A percentile compares a stretch with the other conserved stretches of the same genome.
Conservation (phyloP, 1,140 invertebrate genomes). For the Adelges cooleyi region DNA sequence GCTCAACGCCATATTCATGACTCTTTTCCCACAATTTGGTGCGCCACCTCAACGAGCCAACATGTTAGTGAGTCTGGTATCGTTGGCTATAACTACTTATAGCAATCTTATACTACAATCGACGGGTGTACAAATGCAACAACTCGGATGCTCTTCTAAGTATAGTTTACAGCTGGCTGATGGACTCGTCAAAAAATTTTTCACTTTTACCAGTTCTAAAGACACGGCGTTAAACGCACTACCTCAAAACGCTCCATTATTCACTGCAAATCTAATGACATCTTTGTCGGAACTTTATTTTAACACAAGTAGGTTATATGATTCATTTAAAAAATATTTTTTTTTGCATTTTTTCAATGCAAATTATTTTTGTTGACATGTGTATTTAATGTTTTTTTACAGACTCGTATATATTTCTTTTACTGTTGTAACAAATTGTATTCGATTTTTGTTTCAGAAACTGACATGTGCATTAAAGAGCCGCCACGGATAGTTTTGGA, state of each 20-base stretch:
- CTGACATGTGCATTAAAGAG: neutral
- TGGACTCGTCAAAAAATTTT: constrained; percentile 65
- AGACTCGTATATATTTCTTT: no score
- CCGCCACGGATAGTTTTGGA: constrained; percentile 46
- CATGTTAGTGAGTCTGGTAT: constrained; percentile 64
- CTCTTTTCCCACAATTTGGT: constrained; percentile 57
- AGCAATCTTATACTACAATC: constrained; percentile 58
- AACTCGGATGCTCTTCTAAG: constrained; percentile 61
- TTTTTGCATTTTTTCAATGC: neutral
- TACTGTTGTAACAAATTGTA: neutral
- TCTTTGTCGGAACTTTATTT: constrained; percentile 65
- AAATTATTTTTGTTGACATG: neutral
- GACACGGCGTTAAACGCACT: constrained; percentile 52
- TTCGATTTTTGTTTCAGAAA: neutral
- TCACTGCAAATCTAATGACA: constrained; percentile 68
- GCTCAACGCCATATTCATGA: constrained; percentile 67
- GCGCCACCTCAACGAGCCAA: constrained; percentile 46
- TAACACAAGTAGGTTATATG: constrained; percentile 21
- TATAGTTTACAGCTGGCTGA: constrained; percentile 48
- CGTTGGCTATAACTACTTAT: constrained; percentile 60
- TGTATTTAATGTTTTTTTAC: neutral
- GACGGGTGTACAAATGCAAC: constrained; percentile 70
- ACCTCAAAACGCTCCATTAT: constrained; percentile 57
- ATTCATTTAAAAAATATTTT: neutral
- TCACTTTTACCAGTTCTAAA: constrained; percentile 54